Evolutionary conservation across 1,140 invertebrate genomes (phyloP).

Genomic region (Sinella curviseta): DNA sequence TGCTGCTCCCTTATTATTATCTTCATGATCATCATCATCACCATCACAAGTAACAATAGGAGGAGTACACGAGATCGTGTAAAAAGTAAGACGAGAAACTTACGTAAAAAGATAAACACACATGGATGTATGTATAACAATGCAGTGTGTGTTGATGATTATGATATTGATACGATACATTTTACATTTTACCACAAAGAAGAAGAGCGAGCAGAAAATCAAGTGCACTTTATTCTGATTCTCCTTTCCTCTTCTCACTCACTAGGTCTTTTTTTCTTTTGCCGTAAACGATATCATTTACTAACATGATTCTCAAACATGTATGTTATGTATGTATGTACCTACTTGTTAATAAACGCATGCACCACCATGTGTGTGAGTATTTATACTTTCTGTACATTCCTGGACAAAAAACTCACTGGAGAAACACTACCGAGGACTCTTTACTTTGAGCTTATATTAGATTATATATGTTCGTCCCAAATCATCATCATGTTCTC

Average conservation of each 20-base stretch:
- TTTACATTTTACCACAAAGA: not conserved
- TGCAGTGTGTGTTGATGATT: not conserved
- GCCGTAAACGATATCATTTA: no score
- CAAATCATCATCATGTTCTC: constrained; percentile 9
- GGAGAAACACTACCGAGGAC: not conserved
- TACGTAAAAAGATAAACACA: no score
- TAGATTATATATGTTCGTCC: not conserved
- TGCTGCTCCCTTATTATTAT: constrained; percentile 9
- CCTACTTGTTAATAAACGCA: no score
- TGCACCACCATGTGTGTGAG: no score
- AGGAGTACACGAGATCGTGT: not conserved
- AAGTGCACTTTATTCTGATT: not conserved
- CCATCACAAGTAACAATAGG: no score
- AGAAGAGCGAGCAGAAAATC: not conserved
- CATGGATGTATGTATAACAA: not conserved
- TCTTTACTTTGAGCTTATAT: not conserved
- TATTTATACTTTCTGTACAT: not conserved
- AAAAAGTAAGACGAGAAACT: not conserved
- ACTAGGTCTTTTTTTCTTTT: no score
- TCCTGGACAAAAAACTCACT: not conserved
- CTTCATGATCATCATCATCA: not conserved
- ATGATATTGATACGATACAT: constrained; percentile 4
- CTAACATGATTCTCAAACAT: no score
- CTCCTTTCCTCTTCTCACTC: not conserved
- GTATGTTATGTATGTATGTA: no score